Conservation (phyloP, 2,113 vertebrate genomes). For the Hemicordylus capensis region DNA sequence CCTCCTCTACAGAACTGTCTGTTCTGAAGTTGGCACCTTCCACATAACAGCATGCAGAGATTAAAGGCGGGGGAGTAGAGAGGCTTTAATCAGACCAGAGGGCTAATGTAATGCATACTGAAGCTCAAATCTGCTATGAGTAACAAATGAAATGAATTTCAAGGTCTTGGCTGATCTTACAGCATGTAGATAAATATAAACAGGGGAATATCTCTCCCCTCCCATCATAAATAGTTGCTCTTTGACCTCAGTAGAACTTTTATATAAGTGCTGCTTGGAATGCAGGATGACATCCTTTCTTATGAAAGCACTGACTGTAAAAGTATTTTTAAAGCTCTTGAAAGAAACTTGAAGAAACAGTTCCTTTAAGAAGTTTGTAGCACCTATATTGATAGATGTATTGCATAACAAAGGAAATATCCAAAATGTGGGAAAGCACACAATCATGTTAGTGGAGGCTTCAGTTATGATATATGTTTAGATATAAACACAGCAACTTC, state of each 20-base stretch:
- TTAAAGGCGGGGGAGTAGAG: slow-evolving; percentile 61
- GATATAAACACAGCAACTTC: too few species aligned
- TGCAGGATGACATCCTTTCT: neutral
- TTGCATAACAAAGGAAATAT: neutral
- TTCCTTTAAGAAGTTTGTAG: slow-evolving; percentile 68
- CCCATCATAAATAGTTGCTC: neutral
- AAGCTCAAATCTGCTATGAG: slow-evolving; percentile 53
- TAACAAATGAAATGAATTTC: slow-evolving; percentile 64
- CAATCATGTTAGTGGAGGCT: neutral
- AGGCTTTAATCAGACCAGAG: slow-evolving; percentile 64
- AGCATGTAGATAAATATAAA: slow-evolving; percentile 46
- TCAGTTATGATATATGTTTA: neutral
- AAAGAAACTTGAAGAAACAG: slow-evolving; percentile 75
- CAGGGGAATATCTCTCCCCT: slow-evolving; percentile 40
- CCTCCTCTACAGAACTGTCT: slow-evolving; percentile 79
- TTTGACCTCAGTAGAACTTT: neutral
- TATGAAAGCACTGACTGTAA: slow-evolving; percentile 55
- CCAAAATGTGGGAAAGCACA: neutral
- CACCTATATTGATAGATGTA: neutral
- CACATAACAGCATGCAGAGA: slow-evolving; percentile 69
- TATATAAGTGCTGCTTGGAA: neutral
- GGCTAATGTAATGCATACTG: slow-evolving; percentile 54
- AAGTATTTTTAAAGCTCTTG: slow-evolving; percentile 63
- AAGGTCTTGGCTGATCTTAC: slow-evolving; percentile 53
- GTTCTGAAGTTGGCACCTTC: slow-evolving; percentile 80